These are phyloP conservation scores for Brachionus sp. DNA, from an alignment of 1,140 invertebrate genomes.

Conservation along the genomic window DNA sequence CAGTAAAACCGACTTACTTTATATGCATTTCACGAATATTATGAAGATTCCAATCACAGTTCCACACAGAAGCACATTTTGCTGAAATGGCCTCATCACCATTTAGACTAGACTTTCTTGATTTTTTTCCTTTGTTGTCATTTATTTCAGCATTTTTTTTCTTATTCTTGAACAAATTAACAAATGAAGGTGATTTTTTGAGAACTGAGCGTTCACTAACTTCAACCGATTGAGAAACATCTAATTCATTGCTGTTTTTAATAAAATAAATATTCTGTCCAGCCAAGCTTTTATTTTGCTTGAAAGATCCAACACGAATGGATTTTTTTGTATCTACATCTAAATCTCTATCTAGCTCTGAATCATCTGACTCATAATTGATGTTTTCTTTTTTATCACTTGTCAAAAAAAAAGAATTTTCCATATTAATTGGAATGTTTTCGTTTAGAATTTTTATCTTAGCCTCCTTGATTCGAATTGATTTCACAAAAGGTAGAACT, in stretches of 20 bases:
- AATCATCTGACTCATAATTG: constrained; percentile 52
- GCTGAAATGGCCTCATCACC: not conserved
- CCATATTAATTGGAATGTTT: not conserved
- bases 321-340: not conserved
- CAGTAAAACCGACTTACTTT: not conserved
- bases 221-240: constrained; percentile 48
- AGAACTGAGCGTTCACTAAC: not conserved
- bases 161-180: not conserved
- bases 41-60: constrained; percentile 31
- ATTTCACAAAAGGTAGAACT: constrained; percentile 55
- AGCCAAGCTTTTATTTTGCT: constrained; percentile 43
- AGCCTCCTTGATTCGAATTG: constrained; percentile 52
- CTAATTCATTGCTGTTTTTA: constrained; percentile 37
- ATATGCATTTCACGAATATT: constrained; percentile 15
- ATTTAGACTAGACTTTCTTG: not conserved
- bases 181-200: not conserved
- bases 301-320: constrained; percentile 47
- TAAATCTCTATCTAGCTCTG: constrained; percentile 44
- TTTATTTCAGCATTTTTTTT: constrained; percentile 18
- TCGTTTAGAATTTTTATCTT: constrained; percentile 48
- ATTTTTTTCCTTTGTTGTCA: constrained; percentile 46
- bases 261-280: constrained; percentile 23
- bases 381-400: constrained; percentile 51
- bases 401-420: constrained; percentile 52
- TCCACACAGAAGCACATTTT: constrained; percentile 24